These are phyloP conservation scores for Pantherophis alleghaniensis DNA, from an alignment of 2,797 vertebrate species.

Conservation along the genomic window DNA sequence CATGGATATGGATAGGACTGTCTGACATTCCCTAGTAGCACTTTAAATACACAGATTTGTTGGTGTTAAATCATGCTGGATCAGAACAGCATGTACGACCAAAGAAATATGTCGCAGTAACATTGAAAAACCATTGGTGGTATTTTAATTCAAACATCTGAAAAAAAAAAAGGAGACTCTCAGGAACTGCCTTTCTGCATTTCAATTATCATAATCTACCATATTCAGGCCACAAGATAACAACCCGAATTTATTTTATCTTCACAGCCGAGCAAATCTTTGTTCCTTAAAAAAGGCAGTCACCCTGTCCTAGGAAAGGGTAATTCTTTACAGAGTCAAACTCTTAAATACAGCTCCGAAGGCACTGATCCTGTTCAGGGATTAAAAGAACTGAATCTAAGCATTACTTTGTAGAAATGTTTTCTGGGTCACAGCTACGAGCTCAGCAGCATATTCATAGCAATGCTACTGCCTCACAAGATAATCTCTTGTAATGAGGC, in stretches of 20 bases:
- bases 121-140: background rate
- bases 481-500: background rate
- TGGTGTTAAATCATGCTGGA: background rate
- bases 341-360: background rate
- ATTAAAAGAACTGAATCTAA: background rate
- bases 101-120: background rate
- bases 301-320: no score
- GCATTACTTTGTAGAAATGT: background rate
- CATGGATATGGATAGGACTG: background rate
- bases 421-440: background rate
- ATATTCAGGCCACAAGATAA: background rate
- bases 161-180: background rate
- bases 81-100: background rate
- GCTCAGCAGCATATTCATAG: background rate
- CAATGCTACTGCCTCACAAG: background rate
- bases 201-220: background rate
- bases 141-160: constrained; percentile 2
- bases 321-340: background rate
- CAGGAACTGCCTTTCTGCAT: background rate
- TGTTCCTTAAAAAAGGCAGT: background rate
- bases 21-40: background rate
- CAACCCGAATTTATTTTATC: background rate
- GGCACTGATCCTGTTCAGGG: background rate
- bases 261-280: background rate
- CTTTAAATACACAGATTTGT: background rate